Conservation (phyloP, 2,113 vertebrate species). For the Hippocampus mohnikei region DNA sequence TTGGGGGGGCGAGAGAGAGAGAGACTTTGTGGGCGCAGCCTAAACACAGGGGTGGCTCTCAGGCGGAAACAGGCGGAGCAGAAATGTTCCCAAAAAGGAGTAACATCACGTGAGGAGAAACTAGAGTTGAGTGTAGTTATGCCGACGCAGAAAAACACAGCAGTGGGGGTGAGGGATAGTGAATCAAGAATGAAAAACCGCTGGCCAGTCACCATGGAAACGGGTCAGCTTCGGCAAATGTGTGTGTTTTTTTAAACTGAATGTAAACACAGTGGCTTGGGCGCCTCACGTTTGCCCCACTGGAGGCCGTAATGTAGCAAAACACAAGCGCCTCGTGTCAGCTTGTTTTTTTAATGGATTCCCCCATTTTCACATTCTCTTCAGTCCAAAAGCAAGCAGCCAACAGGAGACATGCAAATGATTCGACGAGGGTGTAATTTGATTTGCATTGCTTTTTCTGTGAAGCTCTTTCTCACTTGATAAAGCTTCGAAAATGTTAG, state of each 20-base stretch:
- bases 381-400: slow-evolving; percentile 16
- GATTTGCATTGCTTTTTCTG: slow-evolving; percentile 16
- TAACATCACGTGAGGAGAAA: slow-evolving; percentile 43
- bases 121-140: slow-evolving; percentile 46
- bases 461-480: slow-evolving; percentile 5
- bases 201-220: slow-evolving; percentile 61
- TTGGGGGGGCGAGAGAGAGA: slow-evolving; percentile 58
- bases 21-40: slow-evolving; percentile 40
- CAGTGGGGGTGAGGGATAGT: slow-evolving; percentile 39
- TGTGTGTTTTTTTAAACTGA: slow-evolving; percentile 36
- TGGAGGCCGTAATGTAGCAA: slow-evolving; percentile 10
- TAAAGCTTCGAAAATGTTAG: background rate
- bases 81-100: slow-evolving; percentile 34
- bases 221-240: slow-evolving; percentile 42
- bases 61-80: slow-evolving; percentile 52
- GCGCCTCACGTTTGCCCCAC: slow-evolving; percentile 4
- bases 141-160: slow-evolving; percentile 15
- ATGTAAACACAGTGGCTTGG: slow-evolving; percentile 42
- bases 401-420: slow-evolving; percentile 11
- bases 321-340: slow-evolving; percentile 9
- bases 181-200: slow-evolving; percentile 45
- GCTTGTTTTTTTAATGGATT: slow-evolving; percentile 7
- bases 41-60: slow-evolving; percentile 36
- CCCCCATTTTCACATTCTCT: background rate
- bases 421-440: slow-evolving; percentile 12